Base-by-base conservation (phyloP, 2,113 vertebrate species). In the Vanacampus margaritifer region DNA sequence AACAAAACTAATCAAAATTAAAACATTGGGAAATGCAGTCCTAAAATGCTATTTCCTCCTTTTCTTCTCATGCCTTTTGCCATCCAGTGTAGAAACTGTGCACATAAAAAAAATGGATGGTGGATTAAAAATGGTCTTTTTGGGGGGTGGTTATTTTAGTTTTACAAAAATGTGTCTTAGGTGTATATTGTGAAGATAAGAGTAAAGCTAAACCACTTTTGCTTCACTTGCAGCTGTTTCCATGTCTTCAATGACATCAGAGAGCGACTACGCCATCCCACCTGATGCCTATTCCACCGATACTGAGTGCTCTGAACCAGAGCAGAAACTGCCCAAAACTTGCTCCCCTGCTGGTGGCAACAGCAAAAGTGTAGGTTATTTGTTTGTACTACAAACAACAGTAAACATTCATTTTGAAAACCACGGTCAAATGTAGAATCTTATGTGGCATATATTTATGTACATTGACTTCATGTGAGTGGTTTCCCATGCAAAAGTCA, bases 201-300 rank as follows among this genome's bases (percentile, higher is more conserved):
- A 12, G 23, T 63, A 24, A 56, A 1, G 24, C 0, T 11, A 17
- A n/a, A 64, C 28, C 5, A 10, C 10, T 45, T 46, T 65, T 63
- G 6, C 24, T 36, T 54, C 19, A 58, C 46, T 32, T 32, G 21
- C 81, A 99, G 96, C 94, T 35, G 95, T 97, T 24, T 99, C 97
- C 67, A 85, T 97, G 79, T 95, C 95, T 14, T 98, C 97, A 0
- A 86, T 98, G 90, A 90, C 95, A 17, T 99, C 97, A 2, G 97
- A 98, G 86, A 92, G 94, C n/a, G 97, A 99, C 76, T 99, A 99
- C 7, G 97, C 97, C 70, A 97, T 99, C 81, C 97, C 97, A 21
- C 97, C 97, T 6, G 97, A 99, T 62, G 97, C 97, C 35, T 99
- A 98, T 86, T 94, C 91, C 80, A 91, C 94, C 6, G 97, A 99